Evolutionary conservation across 2,113 vertebrate species (phyloP).

Genomic region (Melospiza georgiana): DNA sequence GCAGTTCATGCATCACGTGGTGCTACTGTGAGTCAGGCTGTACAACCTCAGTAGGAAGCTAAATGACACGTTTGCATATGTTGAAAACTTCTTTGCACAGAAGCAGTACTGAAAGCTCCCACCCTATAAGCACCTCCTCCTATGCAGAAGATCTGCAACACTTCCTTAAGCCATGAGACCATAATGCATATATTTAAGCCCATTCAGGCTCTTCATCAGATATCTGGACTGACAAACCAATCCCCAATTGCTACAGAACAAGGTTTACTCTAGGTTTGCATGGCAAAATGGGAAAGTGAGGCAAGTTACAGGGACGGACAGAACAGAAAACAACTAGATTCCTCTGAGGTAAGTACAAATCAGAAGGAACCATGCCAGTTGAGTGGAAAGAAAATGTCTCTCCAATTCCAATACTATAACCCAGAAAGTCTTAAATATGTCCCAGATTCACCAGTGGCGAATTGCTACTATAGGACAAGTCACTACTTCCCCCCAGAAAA

Average conservation of each 20-base stretch:
- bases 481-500: not conserved
- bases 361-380: not conserved
- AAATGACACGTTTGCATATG: not conserved
- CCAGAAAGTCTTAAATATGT: not conserved
- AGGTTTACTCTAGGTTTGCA: not conserved
- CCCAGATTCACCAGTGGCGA: not conserved
- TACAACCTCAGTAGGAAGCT: not conserved
- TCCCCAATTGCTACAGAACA: not conserved
- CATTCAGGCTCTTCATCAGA: not conserved
- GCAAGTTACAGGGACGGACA: not conserved
- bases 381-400: not conserved
- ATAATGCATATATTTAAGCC: not conserved
- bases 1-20: accelerated
- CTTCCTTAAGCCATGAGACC: not conserved
- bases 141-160: not conserved
- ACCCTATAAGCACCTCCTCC: not conserved
- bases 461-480: not conserved
- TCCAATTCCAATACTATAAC: not conserved
- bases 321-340: not conserved
- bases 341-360: not conserved
- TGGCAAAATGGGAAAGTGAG: not conserved
- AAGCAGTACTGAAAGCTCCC: not conserved
- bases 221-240: not conserved
- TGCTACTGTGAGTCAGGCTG: not conserved
- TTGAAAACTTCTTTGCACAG: not conserved